A percentile compares a stretch with the other conserved stretches of the same genome.
phyloP scores from a whole-genome alignment of 2,888 invertebrate species.

The Himalopsyche anomala region DNA sequence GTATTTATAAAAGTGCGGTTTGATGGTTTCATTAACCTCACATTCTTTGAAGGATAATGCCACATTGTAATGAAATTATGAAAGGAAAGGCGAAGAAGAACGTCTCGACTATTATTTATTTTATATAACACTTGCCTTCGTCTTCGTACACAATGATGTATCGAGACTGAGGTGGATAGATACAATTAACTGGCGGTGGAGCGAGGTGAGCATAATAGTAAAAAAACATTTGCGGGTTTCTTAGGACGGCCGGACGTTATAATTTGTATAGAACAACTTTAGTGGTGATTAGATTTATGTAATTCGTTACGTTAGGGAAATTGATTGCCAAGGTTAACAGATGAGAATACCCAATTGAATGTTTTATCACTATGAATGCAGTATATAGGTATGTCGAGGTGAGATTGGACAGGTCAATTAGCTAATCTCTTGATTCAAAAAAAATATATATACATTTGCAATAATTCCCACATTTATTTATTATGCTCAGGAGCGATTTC shows the following conservation, averaged over 20 bases:
- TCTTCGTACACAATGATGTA: background rate
- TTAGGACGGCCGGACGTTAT: background rate
- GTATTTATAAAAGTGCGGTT: background rate
- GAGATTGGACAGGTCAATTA: too few relatives aligned
- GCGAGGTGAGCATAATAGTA: background rate
- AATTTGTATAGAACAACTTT: background rate
- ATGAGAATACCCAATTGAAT: too few relatives aligned
- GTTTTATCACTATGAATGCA: too few relatives aligned
- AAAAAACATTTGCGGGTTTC: background rate
- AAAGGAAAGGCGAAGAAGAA: background rate
- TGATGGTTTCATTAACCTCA: background rate
- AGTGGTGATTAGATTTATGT: too few relatives aligned
- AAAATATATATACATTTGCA: too few relatives aligned
- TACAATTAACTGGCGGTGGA: background rate
- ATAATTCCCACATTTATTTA: too few relatives aligned
- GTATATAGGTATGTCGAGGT: too few relatives aligned
- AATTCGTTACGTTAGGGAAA: too few relatives aligned
- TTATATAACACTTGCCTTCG: background rate
- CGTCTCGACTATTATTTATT: background rate
- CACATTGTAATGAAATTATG: conserved; percentile 7
- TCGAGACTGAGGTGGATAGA: background rate
- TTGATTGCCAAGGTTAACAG: too few relatives aligned
- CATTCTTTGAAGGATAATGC: background rate
- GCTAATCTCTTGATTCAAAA: too few relatives aligned
- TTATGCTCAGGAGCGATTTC: too few relatives aligned